Evolutionary conservation across 1,140 invertebrate genomes (phyloP).

Genomic region (Hylaeus volcanicus): DNA sequence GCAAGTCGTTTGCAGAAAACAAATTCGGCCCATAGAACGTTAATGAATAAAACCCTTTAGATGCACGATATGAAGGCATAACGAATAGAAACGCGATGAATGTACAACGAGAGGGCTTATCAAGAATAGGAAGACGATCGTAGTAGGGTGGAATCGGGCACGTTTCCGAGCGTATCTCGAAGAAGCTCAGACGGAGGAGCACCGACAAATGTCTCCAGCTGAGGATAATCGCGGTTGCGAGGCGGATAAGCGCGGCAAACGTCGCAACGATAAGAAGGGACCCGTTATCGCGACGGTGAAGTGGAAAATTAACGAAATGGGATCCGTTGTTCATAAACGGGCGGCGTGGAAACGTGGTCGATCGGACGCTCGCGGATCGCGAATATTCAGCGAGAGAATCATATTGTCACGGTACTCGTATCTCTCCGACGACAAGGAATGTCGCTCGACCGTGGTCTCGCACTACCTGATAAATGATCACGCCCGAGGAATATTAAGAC

Average conservation of each 20-base stretch:
- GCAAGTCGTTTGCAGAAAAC: no score
- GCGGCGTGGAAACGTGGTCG: conserved; percentile 5
- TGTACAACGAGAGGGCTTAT: no score
- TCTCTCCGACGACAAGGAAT: conserved; percentile 48
- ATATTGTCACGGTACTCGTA: conserved; percentile 44
- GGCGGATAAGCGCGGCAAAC: conserved; percentile 4
- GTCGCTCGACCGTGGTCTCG: conserved; percentile 44
- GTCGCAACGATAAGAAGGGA: conserved; percentile 1
- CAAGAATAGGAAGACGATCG: no score
- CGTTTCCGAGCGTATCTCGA: background rate
- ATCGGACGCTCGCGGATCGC: background rate
- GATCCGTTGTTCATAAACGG: conserved; percentile 16
- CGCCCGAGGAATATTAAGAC: conserved; percentile 60
- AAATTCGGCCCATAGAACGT: no score
- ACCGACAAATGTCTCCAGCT: background rate
- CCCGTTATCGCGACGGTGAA: background rate
- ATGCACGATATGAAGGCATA: no score
- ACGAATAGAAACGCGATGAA: no score
- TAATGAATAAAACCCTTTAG: no score
- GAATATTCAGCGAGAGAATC: conserved; percentile 37
- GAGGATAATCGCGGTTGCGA: background rate
- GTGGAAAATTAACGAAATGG: conserved; percentile 46
- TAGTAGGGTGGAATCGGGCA: no score
- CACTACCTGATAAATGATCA: conserved; percentile 58
- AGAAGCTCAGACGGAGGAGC: background rate